These are phyloP conservation scores for Megathymus violae DNA, from an alignment of 1,140 invertebrate species.

Conservation along the genomic window DNA sequence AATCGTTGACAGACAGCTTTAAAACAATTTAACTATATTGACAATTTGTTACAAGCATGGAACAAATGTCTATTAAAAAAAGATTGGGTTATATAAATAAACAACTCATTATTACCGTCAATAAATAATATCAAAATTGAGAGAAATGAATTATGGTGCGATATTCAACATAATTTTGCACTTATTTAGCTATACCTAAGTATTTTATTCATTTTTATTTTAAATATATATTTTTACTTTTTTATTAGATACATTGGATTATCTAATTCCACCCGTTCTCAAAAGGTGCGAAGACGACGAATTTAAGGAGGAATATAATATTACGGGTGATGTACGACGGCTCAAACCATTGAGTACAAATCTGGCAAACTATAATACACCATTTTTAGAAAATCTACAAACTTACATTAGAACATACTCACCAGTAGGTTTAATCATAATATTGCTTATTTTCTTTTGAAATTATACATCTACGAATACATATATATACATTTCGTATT, in stretches of 20 bases:
- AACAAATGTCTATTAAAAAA: too few species aligned
- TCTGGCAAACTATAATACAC: background rate
- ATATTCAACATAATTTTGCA: slow-evolving; percentile 6
- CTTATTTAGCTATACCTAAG: background rate
- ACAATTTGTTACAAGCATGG: too few species aligned
- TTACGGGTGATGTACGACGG: background rate
- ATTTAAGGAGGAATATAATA: slow-evolving; percentile 6
- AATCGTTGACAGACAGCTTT: too few species aligned
- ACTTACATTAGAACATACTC: slow-evolving; percentile 2
- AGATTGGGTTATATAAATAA: background rate
- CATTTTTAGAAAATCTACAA: background rate
- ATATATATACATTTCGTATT: too few species aligned
- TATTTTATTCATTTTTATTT: slow-evolving; percentile 40
- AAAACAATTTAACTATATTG: too few species aligned
- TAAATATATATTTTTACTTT: slow-evolving; percentile 41
- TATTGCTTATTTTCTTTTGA: too few species aligned
- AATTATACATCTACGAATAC: too few species aligned
- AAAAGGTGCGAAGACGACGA: slow-evolving; percentile 32
- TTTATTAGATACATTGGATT: slow-evolving; percentile 60
- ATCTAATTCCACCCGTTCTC: slow-evolving; percentile 54
- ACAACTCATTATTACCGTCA: background rate
- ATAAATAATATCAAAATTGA: slow-evolving; percentile 12
- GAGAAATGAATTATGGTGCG: slow-evolving; percentile 15
- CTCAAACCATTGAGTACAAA: background rate
- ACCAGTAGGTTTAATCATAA: too few species aligned